Base-by-base conservation (phyloP, 2,888 invertebrate species). In the Noctua pronuba region DNA sequence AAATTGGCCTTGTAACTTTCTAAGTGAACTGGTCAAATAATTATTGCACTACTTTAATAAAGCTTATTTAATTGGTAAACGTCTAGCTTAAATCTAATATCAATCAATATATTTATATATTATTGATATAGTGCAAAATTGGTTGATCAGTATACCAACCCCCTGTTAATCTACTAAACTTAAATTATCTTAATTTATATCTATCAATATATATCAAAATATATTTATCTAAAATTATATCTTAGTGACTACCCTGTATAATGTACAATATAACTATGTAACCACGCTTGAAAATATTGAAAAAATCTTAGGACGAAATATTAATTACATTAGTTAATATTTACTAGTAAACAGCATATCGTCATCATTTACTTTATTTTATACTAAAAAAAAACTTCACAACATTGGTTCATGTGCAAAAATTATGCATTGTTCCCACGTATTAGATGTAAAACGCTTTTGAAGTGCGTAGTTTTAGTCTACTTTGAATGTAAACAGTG, bases 271-370 rank as follows among this genome's bases (percentile, higher is more conserved):
- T 90, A 90, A 90, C 80, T 84, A 90, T 80, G 81, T 90, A 90
- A 90, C 80, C 85, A 90, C 79, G 90, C 91, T 93, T 92, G 69
- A 70, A 86, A 85, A 80, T 80, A 86, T 88, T 79, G 70, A 84
- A 83, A 88, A 81, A 86, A 81, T 87, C 86, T 83, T 90, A 91
- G 84, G 77, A 82, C 73, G 86, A 86, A 88, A 88, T 86, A 85
- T 83, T 75, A 80, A 62, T 62, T 52, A 79, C 18, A 85, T 87
- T 90, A 89, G 86, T 86, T 86, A 81, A 82, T 83, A 86, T 86
- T 83, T 88, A 88, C 58, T 81, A 69, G 73, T 88, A 88, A 88
- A 89, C 86, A 85, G 92, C 94, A 94, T 94, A 94, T 94, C 94
- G 91, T 90, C 90, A 84, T 89, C 83, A 82, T 75, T 84, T 79